Percentiles rank a stretch among this genome's conserved stretches.
phyloP scores from a whole-genome alignment of 2,113 vertebrate genomes.

The Ophthalmolycus amberensis region DNA sequence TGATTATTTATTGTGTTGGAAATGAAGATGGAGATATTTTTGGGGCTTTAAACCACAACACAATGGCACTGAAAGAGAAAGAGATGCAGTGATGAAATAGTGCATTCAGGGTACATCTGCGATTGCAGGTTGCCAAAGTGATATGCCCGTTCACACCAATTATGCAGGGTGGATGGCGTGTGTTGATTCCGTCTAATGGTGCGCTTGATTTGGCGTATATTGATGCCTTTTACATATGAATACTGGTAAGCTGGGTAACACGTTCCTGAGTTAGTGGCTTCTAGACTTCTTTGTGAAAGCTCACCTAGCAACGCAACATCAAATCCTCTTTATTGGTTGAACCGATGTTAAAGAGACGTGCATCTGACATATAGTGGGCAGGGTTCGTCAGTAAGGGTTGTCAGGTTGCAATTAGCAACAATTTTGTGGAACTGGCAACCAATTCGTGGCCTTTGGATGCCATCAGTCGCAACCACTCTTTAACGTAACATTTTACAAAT shows the following conservation, averaged over 20 bases:
- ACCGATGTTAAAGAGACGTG: not conserved
- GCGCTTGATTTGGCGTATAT: not conserved
- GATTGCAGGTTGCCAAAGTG: not conserved
- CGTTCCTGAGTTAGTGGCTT: not conserved
- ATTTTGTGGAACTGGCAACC: too few relatives aligned
- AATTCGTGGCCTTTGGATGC: too few relatives aligned
- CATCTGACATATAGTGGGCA: not conserved
- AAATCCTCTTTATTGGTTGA: not conserved
- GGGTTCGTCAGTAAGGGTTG: too few relatives aligned
- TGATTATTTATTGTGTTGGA: not conserved
- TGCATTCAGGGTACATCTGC: not conserved
- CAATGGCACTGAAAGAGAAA: constrained; percentile 2
- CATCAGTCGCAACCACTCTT: too few relatives aligned
- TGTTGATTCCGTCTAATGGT: not conserved
- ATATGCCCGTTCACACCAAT: not conserved
- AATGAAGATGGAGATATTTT: constrained; percentile 15
- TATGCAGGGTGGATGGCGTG: not conserved
- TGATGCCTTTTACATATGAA: not conserved
- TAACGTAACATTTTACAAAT: too few relatives aligned
- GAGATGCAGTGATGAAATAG: not conserved
- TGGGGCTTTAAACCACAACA: not conserved
- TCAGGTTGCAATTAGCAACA: too few relatives aligned
- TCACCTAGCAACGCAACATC: not conserved
- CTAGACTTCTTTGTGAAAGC: not conserved
- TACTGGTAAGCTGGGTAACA: not conserved